These are phyloP conservation scores for Nesidiocoris tenuis DNA, from an alignment of 2,888 invertebrate genomes.

Conservation along the genomic window DNA sequence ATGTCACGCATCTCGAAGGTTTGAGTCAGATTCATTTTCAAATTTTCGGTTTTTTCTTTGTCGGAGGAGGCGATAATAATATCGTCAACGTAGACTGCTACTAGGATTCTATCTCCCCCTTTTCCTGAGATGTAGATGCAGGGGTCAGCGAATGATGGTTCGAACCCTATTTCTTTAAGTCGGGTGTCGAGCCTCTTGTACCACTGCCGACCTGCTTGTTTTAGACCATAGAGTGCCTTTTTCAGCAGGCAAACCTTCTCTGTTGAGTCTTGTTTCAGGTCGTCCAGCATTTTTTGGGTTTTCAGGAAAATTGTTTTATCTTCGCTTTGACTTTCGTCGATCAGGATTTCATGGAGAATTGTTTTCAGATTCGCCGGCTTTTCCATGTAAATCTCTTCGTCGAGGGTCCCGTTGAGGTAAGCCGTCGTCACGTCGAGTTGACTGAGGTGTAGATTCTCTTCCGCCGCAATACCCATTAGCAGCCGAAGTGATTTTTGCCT, in stretches of 20 bases:
- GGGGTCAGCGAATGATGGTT: conserved; percentile 6
- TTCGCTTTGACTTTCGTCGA: neutral
- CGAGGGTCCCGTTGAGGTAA: neutral
- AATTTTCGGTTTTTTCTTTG: neutral
- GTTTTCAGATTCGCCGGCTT: neutral
- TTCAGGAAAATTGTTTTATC: neutral
- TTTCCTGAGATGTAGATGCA: neutral
- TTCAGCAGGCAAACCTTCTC: conserved; percentile 2
- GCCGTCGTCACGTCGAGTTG: conserved; percentile 24
- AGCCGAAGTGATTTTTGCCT: conserved; percentile 26
- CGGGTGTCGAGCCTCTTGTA: neutral
- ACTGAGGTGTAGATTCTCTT: conserved; percentile 6
- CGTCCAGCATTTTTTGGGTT: conserved; percentile 1
- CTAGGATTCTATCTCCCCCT: neutral
- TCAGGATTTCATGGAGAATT: conserved; percentile 1
- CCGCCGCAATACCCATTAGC: conserved; percentile 10
- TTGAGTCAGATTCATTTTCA: neutral
- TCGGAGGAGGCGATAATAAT: neutral
- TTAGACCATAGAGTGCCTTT: conserved; percentile 2
- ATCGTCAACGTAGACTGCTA: conserved; percentile 14
- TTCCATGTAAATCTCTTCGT: conserved; percentile 20
- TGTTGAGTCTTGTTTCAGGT: neutral
- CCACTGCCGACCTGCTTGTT: conserved; percentile 22
- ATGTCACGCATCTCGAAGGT: conserved; percentile 5
- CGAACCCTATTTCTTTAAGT: neutral